Evolutionary conservation across 2,113 vertebrate genomes (phyloP).

Genomic region (Oreochromis niloticus): DNA sequence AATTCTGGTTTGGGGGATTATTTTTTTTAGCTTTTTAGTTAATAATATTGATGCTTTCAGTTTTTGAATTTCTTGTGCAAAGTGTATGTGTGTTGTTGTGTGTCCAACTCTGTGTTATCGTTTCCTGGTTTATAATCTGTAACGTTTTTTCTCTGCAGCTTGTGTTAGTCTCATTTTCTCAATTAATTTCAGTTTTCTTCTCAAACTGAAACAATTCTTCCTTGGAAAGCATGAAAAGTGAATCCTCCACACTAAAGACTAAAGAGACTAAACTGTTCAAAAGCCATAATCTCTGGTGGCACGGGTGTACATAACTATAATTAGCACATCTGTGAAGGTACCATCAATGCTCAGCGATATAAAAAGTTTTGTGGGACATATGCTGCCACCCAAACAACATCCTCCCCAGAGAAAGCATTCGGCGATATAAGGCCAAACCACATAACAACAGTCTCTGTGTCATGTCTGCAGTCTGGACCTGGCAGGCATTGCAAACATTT

Average conservation of each 20-base stretch:
- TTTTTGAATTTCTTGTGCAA: neutral
- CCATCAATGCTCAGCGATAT: neutral
- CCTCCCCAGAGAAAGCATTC: neutral
- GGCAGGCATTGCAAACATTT: neutral
- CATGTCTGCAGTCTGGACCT: neutral
- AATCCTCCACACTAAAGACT: neutral
- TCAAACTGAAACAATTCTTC: rapidly evolving
- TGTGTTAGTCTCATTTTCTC: neutral
- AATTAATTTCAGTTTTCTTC: neutral
- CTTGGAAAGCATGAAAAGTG: neutral
- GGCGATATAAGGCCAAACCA: neutral
- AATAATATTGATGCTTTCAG: neutral
- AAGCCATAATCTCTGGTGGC: rapidly evolving
- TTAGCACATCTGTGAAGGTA: neutral
- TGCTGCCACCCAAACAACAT: neutral
- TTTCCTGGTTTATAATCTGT: neutral
- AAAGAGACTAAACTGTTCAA: neutral
- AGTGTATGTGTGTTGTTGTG: neutral
- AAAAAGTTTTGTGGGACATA: neutral
- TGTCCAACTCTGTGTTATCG: neutral
- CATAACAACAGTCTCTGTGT: neutral
- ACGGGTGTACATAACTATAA: neutral
- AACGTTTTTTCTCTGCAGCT: neutral
- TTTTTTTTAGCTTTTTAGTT: neutral
- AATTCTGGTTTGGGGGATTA: neutral